Base-by-base conservation (phyloP, 1,140 invertebrate species). In the Tetramorium parvispinum region DNA sequence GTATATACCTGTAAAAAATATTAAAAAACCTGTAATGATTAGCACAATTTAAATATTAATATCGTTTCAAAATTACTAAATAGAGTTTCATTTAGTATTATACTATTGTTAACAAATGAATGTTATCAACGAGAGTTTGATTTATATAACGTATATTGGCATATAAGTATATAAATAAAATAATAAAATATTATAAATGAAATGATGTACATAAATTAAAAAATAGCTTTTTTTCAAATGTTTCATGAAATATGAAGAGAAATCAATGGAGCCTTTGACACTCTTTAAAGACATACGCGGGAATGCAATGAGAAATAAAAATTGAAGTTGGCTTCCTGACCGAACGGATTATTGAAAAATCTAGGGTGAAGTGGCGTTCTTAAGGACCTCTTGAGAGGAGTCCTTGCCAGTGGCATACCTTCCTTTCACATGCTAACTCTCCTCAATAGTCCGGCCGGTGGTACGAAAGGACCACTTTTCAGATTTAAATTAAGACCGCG, bases 401-500 rank as follows among this genome's bases (percentile, higher is more conserved):
- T 89, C 57, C 66, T 70, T 78, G 40, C 55, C 76, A 5, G 53
- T 57, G 71, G 57, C 57, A 49, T 61, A 40, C 49, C 70, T 81
- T 53, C 86, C 63, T 90, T 90, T 90, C 88, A 77, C 88, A 87
- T 85, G 86, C 79, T 90, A 89, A 90, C 59, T 87, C 61, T 77
- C 46, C 68, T 79, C 66, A 57, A 73, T 55, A 70, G 85, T 76
- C 37, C 59, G 27, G 79, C 46, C 75, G 49, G 61, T 40, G 49
- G 24, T 65, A 76, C 68, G 75, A 24, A 87, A 90, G 79, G 59
- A 85, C 53, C 55, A 90, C 88, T 87, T 90, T 90, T 90, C 89
- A 90, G 79, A 90, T 90, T 90, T 89, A 89, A 90, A 90, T 90
- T 85, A 86, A 75, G 85, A 87, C 85, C 70, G 57, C 40, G 61